These are phyloP conservation scores for Harpagifer antarcticus DNA, from an alignment of 2,797 vertebrate genomes.

Conservation along the genomic window DNA sequence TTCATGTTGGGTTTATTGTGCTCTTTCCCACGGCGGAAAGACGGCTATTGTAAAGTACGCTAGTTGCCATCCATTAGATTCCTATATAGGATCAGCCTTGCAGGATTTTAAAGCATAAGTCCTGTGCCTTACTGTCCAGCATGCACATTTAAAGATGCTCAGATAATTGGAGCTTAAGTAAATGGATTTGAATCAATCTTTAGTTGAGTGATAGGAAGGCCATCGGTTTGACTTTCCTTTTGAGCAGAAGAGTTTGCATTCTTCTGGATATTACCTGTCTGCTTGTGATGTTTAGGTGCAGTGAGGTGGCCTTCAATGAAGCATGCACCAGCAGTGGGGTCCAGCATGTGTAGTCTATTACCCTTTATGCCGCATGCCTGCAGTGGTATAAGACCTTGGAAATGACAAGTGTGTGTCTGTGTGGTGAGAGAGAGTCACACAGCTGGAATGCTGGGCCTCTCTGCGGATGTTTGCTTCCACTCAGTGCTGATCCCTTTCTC, in stretches of 20 bases:
- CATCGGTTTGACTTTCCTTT: slow-evolving; percentile 6
- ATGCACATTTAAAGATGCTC: slow-evolving; percentile 14
- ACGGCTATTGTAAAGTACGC: too few relatives aligned
- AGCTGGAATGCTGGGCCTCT: slow-evolving; percentile 77
- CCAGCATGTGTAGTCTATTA: slow-evolving; percentile 8
- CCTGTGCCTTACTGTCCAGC: not conserved
- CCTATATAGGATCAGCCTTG: too few relatives aligned
- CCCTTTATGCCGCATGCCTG: slow-evolving; percentile 50
- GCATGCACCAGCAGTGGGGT: not conserved
- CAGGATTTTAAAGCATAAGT: too few relatives aligned
- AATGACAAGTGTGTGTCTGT: slow-evolving; percentile 44
- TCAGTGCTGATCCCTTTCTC: slow-evolving; percentile 41
- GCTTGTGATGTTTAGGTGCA: slow-evolving; percentile 8
- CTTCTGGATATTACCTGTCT: slow-evolving; percentile 15
- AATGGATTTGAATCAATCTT: slow-evolving; percentile 20
- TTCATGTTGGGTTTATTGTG: too few relatives aligned
- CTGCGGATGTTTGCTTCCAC: slow-evolving; percentile 56
- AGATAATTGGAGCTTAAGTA: slow-evolving; percentile 22
- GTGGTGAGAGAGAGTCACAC: slow-evolving; percentile 56
- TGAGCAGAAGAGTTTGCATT: slow-evolving; percentile 4
- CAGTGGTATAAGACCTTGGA: slow-evolving; percentile 62
- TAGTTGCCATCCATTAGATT: too few relatives aligned
- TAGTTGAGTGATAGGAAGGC: not conserved
- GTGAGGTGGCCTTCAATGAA: not conserved
- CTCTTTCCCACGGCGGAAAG: too few relatives aligned